Conservation (phyloP, 2,888 invertebrate species). For the Tetranychus truncatus region DNA sequence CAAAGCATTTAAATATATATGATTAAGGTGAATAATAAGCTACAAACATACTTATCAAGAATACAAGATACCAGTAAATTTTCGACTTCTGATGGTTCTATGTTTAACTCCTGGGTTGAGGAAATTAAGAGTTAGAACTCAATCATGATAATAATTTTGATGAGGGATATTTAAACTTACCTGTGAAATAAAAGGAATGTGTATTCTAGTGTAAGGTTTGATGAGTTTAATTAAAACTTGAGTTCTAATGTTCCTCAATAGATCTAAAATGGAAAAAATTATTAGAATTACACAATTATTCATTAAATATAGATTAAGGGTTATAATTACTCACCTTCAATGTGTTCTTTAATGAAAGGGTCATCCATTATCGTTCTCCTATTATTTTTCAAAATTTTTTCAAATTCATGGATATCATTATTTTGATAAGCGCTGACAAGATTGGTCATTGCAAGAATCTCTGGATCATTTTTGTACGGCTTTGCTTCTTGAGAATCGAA, state of each 20-base stretch:
- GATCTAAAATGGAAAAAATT: conserved; percentile 40
- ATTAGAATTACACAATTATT: background rate
- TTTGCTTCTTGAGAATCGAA: conserved; percentile 99
- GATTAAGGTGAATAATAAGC: background rate
- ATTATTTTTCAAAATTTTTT: conserved; percentile 81
- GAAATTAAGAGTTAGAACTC: background rate
- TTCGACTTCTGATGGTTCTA: conserved; percentile 84
- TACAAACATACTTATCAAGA: conserved; percentile 62
- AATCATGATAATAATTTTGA: conserved; percentile 8
- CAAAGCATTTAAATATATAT: background rate
- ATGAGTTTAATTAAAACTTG: conserved; percentile 92
- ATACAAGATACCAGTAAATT: conserved; percentile 91
- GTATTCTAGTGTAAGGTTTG: conserved; percentile 90
- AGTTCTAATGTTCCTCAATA: conserved; percentile 82
- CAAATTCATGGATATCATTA: conserved; percentile 94
- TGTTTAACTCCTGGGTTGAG: conserved; percentile 50
- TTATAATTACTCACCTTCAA: conserved; percentile 47
- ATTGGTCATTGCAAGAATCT: conserved; percentile 97
- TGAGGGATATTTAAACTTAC: conserved; percentile 27
- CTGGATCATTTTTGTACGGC: conserved; percentile 97
- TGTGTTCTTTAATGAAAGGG: conserved; percentile 94
- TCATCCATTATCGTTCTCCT: conserved; percentile 89
- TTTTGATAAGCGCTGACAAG: conserved; percentile 86
- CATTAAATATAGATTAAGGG: conserved; percentile 14
- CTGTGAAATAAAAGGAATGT: conserved; percentile 90